Conservation (phyloP, 2,888 invertebrate species). For the Drosophila planitibia region DNA sequence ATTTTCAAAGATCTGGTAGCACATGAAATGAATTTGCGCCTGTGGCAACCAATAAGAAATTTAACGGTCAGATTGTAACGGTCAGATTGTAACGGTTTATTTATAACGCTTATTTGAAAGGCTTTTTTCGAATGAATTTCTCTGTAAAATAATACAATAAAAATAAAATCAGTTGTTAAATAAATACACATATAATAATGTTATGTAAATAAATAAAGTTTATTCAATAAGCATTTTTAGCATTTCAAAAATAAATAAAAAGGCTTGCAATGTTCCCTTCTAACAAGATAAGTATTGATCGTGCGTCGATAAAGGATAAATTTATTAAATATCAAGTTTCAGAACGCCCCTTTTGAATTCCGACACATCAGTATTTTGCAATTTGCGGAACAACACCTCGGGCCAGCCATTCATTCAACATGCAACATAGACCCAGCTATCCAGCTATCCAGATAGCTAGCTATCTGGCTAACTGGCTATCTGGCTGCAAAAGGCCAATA, state of each 20-base stretch:
- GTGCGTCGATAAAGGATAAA: slow-evolving; percentile 47
- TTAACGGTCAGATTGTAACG: slow-evolving; percentile 33
- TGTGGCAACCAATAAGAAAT: slow-evolving; percentile 12
- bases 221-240: neutral
- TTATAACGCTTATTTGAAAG: neutral
- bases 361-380: slow-evolving; percentile 61
- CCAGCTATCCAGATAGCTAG: neutral
- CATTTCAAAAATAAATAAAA: slow-evolving; percentile 4
- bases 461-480: neutral
- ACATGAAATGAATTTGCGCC: neutral
- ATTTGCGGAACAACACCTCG: slow-evolving; percentile 74
- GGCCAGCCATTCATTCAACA: slow-evolving; percentile 56
- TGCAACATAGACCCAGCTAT: slow-evolving; percentile 1
- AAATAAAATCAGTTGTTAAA: neutral
- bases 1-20: slow-evolving; percentile 2
- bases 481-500: slow-evolving; percentile 43
- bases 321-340: slow-evolving; percentile 60
- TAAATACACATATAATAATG: too few species aligned
- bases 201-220: neutral
- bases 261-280: slow-evolving; percentile 30
- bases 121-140: fast-evolving
- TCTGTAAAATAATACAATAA: neutral
- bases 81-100: neutral
- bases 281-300: slow-evolving; percentile 62
- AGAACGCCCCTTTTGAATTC: slow-evolving; percentile 44